Evolutionary conservation across 64 coral and sea anemone genomes (phyloP).

Genomic region (Cladopsammia gracilis): DNA sequence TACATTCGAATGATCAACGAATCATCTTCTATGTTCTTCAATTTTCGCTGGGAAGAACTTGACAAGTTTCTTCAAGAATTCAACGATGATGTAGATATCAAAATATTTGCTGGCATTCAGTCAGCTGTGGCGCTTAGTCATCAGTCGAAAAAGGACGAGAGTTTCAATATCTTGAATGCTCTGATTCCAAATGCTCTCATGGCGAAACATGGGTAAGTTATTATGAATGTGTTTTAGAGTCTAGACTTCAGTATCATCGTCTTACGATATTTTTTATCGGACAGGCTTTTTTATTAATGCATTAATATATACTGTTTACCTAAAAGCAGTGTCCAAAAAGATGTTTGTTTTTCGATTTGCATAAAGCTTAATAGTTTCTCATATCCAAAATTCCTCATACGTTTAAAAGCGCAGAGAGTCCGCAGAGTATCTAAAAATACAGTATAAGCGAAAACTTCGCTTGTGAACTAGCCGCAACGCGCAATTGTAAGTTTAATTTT

Average conservation of each 20-base stretch:
- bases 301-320: no score
- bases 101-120: slow-evolving; percentile 41
- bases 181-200: slow-evolving; percentile 1
- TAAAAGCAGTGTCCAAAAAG: no score
- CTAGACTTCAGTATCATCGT: not conserved
- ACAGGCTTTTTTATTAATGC: no score
- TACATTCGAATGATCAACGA: slow-evolving; percentile 54
- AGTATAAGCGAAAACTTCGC: no score
- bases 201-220: slow-evolving; percentile 29
- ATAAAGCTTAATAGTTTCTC: no score
- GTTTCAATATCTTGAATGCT: slow-evolving; percentile 6
- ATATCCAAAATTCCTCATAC: no score
- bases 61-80: slow-evolving; percentile 36
- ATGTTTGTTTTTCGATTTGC: no score
- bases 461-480: no score
- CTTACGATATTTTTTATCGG: not conserved
- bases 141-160: slow-evolving; percentile 29
- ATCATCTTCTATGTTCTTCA: slow-evolving; percentile 10
- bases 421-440: no score
- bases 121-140: slow-evolving; percentile 17
- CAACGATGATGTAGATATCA: slow-evolving; percentile 26
- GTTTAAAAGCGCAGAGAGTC: no score
- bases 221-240: not conserved
- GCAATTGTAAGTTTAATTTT: not conserved
- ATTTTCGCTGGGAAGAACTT: slow-evolving; percentile 43